Conservation (phyloP, 1,140 invertebrate genomes). For the Tachypleus tridentatus region DNA sequence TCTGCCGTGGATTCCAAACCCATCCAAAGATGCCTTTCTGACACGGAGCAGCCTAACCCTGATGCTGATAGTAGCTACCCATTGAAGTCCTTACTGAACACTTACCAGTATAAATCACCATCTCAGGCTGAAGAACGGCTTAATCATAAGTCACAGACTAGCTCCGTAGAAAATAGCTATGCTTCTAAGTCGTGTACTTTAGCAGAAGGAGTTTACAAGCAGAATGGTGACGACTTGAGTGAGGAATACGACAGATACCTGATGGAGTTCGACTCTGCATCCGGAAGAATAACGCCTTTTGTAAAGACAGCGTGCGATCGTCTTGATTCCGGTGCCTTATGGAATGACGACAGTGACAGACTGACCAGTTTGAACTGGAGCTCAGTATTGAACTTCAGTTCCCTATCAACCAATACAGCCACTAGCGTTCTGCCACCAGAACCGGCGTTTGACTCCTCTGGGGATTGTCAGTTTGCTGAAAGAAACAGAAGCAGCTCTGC, state of each 20-base stretch:
- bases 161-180: neutral
- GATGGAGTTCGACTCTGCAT: conserved; percentile 20
- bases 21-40: conserved; percentile 13
- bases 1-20: neutral
- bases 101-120: conserved; percentile 3
- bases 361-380: conserved; percentile 65
- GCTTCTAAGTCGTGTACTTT: neutral
- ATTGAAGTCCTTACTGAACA: neutral
- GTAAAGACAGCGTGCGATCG: conserved; percentile 12
- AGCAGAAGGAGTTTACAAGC: conserved; percentile 8
- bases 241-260: conserved; percentile 21
- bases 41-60: too few species aligned
- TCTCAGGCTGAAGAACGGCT: conserved; percentile 6
- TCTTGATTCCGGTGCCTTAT: conserved; percentile 23
- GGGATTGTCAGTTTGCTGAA: neutral
- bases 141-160: conserved; percentile 5
- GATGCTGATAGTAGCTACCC: too few species aligned
- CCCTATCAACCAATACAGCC: conserved; percentile 30
- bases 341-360: conserved; percentile 53
- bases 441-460: neutral
- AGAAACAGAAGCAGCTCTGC: conserved; percentile 4
- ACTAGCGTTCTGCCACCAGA: neutral
- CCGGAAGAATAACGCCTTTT: conserved; percentile 27
- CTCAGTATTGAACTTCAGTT: conserved; percentile 71
- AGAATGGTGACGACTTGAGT: conserved; percentile 15